Conservation (phyloP, 2,888 invertebrate species). For the Calephelis perditalis region DNA sequence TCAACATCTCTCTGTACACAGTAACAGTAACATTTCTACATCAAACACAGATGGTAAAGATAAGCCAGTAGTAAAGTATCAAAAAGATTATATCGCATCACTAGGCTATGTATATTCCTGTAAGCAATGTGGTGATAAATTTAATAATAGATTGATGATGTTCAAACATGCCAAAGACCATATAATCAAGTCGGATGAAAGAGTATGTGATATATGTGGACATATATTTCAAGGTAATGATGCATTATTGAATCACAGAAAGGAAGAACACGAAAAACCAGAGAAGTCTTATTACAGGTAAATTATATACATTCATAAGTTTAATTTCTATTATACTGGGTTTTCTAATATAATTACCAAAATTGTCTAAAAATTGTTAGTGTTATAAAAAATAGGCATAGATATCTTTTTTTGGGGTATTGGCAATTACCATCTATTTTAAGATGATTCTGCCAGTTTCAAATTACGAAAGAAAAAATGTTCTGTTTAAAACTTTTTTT, state of each 20-base stretch:
- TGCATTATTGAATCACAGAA: slow-evolving; percentile 49
- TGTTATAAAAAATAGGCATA: too few relatives aligned
- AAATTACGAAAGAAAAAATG: too few relatives aligned
- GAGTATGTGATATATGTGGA: slow-evolving; percentile 59
- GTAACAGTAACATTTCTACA: slow-evolving; percentile 35
- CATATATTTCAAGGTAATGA: slow-evolving; percentile 50
- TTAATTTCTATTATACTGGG: too few relatives aligned
- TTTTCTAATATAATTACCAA: too few relatives aligned
- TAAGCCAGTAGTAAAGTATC: slow-evolving; percentile 43
- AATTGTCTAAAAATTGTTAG: too few relatives aligned
- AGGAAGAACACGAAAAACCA: slow-evolving; percentile 45
- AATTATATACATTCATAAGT: slow-evolving; percentile 5
- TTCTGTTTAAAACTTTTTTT: too few relatives aligned
- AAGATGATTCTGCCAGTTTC: too few relatives aligned
- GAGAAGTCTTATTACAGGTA: slow-evolving; percentile 50
- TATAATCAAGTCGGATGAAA: slow-evolving; percentile 47
- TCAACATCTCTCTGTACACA: slow-evolving; percentile 52
- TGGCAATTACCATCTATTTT: too few relatives aligned
- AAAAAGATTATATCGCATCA: slow-evolving; percentile 44
- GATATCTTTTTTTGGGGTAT: too few relatives aligned
- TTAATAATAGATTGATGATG: slow-evolving; percentile 52
- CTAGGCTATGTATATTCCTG: slow-evolving; percentile 54
- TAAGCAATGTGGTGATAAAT: slow-evolving; percentile 57
- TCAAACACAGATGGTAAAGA: slow-evolving; percentile 35
- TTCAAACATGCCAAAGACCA: slow-evolving; percentile 62